Conservation (phyloP, 1,140 invertebrate species). For the Cydia pomonella region DNA sequence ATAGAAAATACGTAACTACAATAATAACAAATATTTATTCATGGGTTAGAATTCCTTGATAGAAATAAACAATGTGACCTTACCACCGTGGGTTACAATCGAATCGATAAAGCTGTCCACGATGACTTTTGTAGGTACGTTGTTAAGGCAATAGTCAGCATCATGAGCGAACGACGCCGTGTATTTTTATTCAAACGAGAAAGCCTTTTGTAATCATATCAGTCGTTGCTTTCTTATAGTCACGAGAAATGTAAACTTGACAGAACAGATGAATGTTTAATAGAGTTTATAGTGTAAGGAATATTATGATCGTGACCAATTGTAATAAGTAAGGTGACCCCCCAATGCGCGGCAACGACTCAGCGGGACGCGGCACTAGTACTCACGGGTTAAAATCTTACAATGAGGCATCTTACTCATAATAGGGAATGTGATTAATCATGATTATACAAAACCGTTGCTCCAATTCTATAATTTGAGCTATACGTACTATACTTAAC, state of each 20-base stretch:
- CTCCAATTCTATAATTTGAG: background rate
- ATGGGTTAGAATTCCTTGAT: background rate
- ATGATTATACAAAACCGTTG: slow-evolving; percentile 40
- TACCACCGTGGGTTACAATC: slow-evolving; percentile 14
- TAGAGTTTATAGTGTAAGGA: slow-evolving; percentile 50
- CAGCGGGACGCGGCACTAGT: slow-evolving; percentile 52
- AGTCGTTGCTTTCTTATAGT: slow-evolving; percentile 18
- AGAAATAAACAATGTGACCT: slow-evolving; percentile 22
- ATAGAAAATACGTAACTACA: background rate
- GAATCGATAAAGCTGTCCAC: slow-evolving; percentile 28
- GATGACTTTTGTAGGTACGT: slow-evolving; percentile 5
- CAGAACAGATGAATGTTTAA: slow-evolving; percentile 40
- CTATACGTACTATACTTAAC: background rate
- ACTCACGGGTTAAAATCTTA: slow-evolving; percentile 35
- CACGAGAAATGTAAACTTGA: slow-evolving; percentile 21
- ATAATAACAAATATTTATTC: slow-evolving; percentile 6
- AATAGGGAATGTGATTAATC: slow-evolving; percentile 39
- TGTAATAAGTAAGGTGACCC: slow-evolving; percentile 56
- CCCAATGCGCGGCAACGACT: slow-evolving; percentile 52
- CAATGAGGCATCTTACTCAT: slow-evolving; percentile 34
- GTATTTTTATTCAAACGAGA: slow-evolving; percentile 27
- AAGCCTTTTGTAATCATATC: slow-evolving; percentile 25
- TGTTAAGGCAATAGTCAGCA: slow-evolving; percentile 13
- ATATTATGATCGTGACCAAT: slow-evolving; percentile 64
- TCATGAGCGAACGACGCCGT: background rate